Conservation (phyloP, 2,113 vertebrate species). For the Passer montanus region DNA sequence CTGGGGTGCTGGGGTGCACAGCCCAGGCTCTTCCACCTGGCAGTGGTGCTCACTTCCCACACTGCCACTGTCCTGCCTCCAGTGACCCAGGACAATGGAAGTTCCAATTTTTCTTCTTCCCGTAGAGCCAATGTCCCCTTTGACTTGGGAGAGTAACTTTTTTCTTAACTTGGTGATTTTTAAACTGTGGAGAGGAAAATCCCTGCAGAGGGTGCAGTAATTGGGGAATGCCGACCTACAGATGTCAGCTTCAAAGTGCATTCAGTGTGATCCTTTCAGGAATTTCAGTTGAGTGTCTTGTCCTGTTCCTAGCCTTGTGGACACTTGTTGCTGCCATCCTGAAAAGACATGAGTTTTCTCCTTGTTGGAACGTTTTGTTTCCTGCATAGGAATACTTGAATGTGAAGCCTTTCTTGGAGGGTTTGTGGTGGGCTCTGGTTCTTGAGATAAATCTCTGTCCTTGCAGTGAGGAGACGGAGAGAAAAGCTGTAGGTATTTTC, state of each 20-base stretch:
- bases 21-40: not conserved
- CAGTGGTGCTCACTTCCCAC: not conserved
- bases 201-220: not conserved
- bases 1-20: not conserved
- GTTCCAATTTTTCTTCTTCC: not conserved
- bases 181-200: not conserved
- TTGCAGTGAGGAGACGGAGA: not conserved
- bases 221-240: not conserved
- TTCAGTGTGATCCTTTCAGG: not conserved
- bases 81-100: not conserved
- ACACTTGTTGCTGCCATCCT: not conserved
- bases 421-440: not conserved
- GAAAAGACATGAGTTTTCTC: not conserved
- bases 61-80: not conserved
- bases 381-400: not conserved
- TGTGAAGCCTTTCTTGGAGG: not conserved
- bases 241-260: not conserved
- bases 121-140: not conserved
- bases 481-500: not conserved
- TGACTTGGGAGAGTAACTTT: not conserved
- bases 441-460: rapidly evolving
- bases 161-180: not conserved
- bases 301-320: not conserved
- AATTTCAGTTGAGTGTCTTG: not conserved
- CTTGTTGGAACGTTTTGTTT: not conserved